phyloP scores from a whole-genome alignment of 2,113 vertebrate species.

The Protomyctophum bolini region DNA sequence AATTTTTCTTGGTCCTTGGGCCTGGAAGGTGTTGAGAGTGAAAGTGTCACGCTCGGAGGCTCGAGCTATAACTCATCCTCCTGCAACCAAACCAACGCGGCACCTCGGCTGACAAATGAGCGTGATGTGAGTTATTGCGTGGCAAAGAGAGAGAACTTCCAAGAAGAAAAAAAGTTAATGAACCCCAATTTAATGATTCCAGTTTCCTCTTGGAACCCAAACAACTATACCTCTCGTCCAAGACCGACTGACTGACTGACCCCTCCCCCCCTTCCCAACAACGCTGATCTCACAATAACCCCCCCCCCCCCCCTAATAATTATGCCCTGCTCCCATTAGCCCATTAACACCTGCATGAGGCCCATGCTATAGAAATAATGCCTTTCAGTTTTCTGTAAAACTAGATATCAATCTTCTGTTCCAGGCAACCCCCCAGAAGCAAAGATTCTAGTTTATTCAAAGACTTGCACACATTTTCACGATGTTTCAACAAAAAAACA shows the following conservation, averaged over 20 bases:
- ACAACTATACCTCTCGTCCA: conserved; percentile 14
- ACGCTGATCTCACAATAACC: conserved; percentile 17
- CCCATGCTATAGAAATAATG: no score
- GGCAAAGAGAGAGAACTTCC: not conserved
- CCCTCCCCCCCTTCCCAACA: conserved; percentile 1
- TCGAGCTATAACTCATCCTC: conserved; percentile 22
- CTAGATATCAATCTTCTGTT: no score
- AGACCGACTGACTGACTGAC: not conserved
- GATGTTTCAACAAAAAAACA: no score
- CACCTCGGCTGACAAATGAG: conserved; percentile 38
- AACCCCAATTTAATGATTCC: conserved; percentile 43
- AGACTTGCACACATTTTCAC: no score
- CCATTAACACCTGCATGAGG: no score
- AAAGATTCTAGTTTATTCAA: no score
- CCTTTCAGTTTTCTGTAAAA: no score
- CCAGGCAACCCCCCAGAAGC: no score
- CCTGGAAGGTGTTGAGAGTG: conserved; percentile 37
- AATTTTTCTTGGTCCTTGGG: conserved; percentile 44
- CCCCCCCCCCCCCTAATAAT: conserved; percentile 41
- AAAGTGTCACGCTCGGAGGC: conserved; percentile 26
- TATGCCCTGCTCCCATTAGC: conserved; percentile 42
- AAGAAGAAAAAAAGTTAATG: conserved; percentile 3
- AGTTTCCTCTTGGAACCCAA: conserved; percentile 34
- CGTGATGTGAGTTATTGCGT: not conserved
- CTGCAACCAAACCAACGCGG: conserved; percentile 31